A percentile compares a stretch with the other conserved stretches of the same genome.
phyloP scores from a whole-genome alignment of 2,113 vertebrate species.

The Carassius carassius region DNA sequence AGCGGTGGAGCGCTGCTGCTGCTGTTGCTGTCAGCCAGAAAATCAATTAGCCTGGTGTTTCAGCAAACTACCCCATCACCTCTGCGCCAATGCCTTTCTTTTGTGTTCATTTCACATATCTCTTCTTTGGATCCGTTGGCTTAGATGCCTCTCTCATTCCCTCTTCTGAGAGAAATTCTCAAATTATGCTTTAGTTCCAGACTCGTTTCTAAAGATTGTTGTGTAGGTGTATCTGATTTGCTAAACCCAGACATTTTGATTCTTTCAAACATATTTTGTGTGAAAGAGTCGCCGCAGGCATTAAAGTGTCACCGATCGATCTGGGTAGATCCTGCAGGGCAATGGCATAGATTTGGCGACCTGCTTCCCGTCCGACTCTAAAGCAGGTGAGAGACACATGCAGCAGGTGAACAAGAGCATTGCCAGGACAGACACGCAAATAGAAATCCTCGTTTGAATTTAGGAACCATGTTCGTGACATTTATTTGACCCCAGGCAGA shows the following conservation, averaged over 20 bases:
- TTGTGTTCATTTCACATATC: neutral
- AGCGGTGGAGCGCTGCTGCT: slow-evolving; percentile 46
- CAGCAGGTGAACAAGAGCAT: slow-evolving; percentile 5
- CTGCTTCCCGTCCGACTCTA: neutral
- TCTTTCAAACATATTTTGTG: slow-evolving; percentile 12
- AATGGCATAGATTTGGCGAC: slow-evolving; percentile 34
- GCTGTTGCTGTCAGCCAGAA: slow-evolving; percentile 49
- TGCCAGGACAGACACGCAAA: neutral
- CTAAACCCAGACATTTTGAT: slow-evolving; percentile 32
- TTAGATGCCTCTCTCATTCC: neutral
- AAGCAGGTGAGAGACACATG: slow-evolving; percentile 23
- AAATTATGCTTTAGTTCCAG: neutral
- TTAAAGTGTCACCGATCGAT: slow-evolving; percentile 31
- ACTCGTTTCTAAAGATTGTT: neutral
- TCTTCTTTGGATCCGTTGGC: neutral
- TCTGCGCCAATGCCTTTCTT: neutral
- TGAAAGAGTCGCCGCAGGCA: slow-evolving; percentile 25
- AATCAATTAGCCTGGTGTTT: slow-evolving; percentile 65
- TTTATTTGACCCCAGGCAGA: slow-evolving; percentile 41
- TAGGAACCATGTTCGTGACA: slow-evolving; percentile 40
- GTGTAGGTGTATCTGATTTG: slow-evolving; percentile 7
- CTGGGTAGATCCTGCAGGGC: neutral
- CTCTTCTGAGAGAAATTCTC: neutral
- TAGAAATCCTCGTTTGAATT: neutral
- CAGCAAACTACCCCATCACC: slow-evolving; percentile 37